phyloP scores from a whole-genome alignment of 1,140 invertebrate species.

The Hyles vespertilio region DNA sequence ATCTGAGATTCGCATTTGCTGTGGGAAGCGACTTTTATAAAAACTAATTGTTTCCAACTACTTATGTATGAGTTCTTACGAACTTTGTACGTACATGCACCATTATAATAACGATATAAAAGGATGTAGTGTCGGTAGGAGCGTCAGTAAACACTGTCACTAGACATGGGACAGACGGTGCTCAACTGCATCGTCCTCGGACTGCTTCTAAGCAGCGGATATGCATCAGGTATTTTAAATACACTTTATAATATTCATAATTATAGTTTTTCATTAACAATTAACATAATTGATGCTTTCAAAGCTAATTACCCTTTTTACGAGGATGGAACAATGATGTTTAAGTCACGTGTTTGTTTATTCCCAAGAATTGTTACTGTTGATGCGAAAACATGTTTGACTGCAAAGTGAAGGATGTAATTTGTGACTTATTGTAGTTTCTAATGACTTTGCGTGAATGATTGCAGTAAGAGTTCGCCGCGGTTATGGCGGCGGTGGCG shows the following conservation, averaged over 20 bases:
- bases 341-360: no score
- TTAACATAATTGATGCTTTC: neutral
- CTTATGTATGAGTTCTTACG: constrained; percentile 18
- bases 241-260: neutral
- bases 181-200: constrained; percentile 34
- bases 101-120: constrained; percentile 45
- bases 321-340: no score
- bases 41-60: constrained; percentile 41
- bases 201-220: constrained; percentile 36
- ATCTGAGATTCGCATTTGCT: constrained; percentile 6
- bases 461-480: constrained; percentile 66
- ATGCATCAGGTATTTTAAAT: constrained; percentile 48
- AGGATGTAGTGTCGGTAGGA: constrained; percentile 30
- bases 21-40: constrained; percentile 24
- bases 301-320: no score
- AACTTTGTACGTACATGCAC: constrained; percentile 17
- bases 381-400: no score
- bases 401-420: no score
- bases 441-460: constrained; percentile 3
- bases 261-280: constrained; percentile 1
- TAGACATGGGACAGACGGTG: constrained; percentile 38
- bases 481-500: constrained; percentile 34
- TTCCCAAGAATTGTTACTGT: no score
- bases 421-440: no score
- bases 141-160: constrained; percentile 31